Base-by-base conservation (phyloP, 2,797 vertebrate species). In the Tenualosa thibaudeaui region DNA sequence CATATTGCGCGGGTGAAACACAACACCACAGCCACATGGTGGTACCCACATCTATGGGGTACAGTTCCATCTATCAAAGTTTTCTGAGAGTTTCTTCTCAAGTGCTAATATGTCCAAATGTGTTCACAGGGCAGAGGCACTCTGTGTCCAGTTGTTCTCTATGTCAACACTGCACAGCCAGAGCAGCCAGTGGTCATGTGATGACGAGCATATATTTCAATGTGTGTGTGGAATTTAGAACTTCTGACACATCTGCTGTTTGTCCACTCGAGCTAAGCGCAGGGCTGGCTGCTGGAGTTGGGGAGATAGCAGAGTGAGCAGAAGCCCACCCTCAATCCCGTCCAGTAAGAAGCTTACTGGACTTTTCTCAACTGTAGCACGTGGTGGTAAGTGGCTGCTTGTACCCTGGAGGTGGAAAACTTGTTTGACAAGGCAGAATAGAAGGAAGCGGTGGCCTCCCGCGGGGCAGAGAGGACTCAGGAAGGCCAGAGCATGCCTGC, bases 371-470 rank as follows among this genome's bases (percentile, higher is more conserved):
- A 75, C 68, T 75, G 13, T 37, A 75, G 37, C 15, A 43, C 71
- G 22, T 46, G 68, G 71, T 43, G 71, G 71, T 46, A 78, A 78
- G 19, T 24, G 40, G 17, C 71, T 46, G 71, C 71, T 17, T 78
- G 37, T 22, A 6, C 71, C 71, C 71, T 71, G 13, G 40, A 78
- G 31, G 62, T 85, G 84, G 82, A 86, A 85, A 88, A 87, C 88
- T 83, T 81, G 86, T 88, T 84, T 83, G 82, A 86, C 87, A 71
- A 31, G 82, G 88, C 87, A 87, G 88, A 84, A 87, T 85, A 81
- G 82, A 82, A 86, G 86, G 40, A 8, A 81, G 82, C 68, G 58
- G 85, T 85, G 37, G 84, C 82, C 88, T 88, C 89, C 86, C 83
- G 83, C n/a, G 87, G 49, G 65, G 86, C 54, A 81, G 82, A 78